A percentile compares a stretch with the other conserved stretches of the same genome.
Evolutionary conservation across 2,888 invertebrate species (phyloP).

Genomic region (Cotesia congregata): DNA sequence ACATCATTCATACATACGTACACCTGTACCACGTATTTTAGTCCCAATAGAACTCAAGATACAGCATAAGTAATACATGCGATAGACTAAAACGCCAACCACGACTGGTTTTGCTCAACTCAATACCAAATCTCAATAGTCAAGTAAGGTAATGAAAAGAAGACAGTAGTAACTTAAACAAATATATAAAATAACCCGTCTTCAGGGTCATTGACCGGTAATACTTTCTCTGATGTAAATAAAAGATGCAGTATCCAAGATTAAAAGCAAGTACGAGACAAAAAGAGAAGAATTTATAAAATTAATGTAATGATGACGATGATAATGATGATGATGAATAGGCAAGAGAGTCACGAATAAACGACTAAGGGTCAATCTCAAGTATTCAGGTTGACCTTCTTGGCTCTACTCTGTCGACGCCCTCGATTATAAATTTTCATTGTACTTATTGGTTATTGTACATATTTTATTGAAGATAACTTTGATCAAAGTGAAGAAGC

Average conservation of each 20-base stretch:
- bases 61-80: neutral
- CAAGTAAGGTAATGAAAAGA: constrained; percentile 20
- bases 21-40: neutral
- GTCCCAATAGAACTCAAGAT: constrained; percentile 7
- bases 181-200: constrained; percentile 5
- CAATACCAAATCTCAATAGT: neutral
- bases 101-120: neutral
- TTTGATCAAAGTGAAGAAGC: neutral
- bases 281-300: neutral
- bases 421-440: constrained; percentile 32
- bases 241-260: neutral
- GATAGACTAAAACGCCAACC: neutral
- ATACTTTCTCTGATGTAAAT: constrained; percentile 3
- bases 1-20: constrained; percentile 31
- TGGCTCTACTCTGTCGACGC: constrained; percentile 25
- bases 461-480: neutral
- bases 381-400: constrained; percentile 31
- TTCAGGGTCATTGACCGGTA: constrained; percentile 27
- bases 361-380: constrained; percentile 26
- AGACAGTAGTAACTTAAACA: neutral
- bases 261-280: neutral
- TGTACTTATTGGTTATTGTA: constrained; percentile 4
- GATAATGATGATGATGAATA: neutral
- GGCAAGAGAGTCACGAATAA: neutral
- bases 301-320: neutral